Percentiles rank a stretch among this genome's conserved stretches.
Conservation (phyloP, 2,797 vertebrate genomes). For the Hypotaenidia philippensis region DNA sequence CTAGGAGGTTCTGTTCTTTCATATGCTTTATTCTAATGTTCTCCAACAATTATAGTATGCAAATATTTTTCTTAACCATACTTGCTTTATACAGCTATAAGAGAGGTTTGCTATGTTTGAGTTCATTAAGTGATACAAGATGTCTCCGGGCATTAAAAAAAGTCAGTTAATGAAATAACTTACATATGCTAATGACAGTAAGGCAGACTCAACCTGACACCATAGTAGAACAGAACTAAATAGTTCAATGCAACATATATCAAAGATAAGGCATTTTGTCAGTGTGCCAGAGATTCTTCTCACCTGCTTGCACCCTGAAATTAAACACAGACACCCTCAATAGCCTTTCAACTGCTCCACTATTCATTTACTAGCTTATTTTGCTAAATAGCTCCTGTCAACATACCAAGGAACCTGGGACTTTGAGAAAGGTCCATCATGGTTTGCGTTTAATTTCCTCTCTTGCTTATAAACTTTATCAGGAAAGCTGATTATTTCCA, state of each 20-base stretch:
- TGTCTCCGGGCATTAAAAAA: slow-evolving; percentile 33
- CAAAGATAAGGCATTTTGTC: neutral
- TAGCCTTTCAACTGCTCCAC: neutral
- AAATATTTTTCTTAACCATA: slow-evolving; percentile 54
- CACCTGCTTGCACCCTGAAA: neutral
- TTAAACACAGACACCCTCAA: neutral
- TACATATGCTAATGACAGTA: neutral
- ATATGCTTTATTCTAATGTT: neutral
- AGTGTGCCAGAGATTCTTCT: neutral
- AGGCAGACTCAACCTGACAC: neutral
- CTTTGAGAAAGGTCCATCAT: neutral
- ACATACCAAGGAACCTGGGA: neutral
- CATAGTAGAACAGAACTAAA: neutral
- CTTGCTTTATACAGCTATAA: neutral
- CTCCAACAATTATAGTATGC: slow-evolving; percentile 1
- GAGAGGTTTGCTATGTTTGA: slow-evolving; percentile 17
- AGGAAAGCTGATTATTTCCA: slow-evolving; percentile 51
- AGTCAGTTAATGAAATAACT: slow-evolving; percentile 51
- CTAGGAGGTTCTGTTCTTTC: neutral
- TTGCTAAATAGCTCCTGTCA: neutral
- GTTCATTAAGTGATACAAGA: slow-evolving; percentile 19
- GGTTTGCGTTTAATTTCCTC: slow-evolving; percentile 57
- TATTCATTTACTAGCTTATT: slow-evolving; percentile 3
- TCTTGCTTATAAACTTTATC: slow-evolving; percentile 39
- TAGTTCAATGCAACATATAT: neutral